These are phyloP conservation scores for Forpus xanthops DNA, from an alignment of 2,797 vertebrate species.

Conservation along the genomic window DNA sequence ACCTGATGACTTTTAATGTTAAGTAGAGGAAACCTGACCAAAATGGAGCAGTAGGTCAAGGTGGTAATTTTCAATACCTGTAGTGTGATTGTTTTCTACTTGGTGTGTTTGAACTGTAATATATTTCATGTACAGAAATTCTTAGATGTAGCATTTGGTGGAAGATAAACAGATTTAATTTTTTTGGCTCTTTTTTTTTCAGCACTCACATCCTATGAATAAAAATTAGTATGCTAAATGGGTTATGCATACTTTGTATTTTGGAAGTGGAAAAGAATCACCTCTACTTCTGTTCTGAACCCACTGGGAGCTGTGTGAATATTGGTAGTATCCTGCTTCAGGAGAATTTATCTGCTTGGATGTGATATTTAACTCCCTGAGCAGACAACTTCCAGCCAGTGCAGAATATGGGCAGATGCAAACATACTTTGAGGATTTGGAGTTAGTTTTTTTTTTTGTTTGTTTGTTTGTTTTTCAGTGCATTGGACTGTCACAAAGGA, in stretches of 20 bases:
- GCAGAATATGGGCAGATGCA: background rate
- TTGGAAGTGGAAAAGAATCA: background rate
- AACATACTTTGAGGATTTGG: background rate
- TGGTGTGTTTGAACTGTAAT: background rate
- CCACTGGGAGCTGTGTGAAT: background rate
- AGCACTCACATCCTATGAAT: fast-evolving
- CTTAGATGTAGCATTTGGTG: background rate
- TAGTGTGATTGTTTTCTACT: background rate
- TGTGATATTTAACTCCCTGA: background rate
- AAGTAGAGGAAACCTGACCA: background rate
- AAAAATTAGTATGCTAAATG: background rate
- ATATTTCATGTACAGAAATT: background rate
- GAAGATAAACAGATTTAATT: background rate
- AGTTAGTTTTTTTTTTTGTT: background rate
- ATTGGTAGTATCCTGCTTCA: fast-evolving
- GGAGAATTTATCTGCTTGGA: background rate
- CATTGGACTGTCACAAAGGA: background rate
- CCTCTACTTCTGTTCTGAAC: background rate
- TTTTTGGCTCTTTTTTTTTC: background rate
- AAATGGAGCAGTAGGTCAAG: background rate
- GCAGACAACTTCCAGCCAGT: background rate
- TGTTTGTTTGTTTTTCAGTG: too few species aligned
- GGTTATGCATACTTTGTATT: background rate
- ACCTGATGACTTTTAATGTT: fast-evolving
- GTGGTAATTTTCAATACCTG: background rate